Evolutionary conservation across 2,888 invertebrate genomes (phyloP), one percentile per base, ranked within the genome.

Genomic region (Eupithecia subumbrata): DNA sequence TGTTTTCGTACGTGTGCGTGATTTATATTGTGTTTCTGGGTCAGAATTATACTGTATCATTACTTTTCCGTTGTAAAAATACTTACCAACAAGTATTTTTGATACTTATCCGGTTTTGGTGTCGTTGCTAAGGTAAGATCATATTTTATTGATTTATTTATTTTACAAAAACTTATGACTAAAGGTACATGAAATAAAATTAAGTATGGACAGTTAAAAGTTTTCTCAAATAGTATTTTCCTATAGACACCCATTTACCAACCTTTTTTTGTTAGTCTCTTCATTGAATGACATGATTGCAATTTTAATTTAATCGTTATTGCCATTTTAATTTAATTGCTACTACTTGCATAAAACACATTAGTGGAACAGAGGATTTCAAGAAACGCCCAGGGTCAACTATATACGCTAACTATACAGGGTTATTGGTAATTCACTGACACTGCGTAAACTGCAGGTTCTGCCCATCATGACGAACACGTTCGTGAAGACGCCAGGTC

Each of bases 1-100:
- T 88, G 86, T 84, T 86, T 86, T 85, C 82, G 77, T 82, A 79
- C 78, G 80, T 79, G 30, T 60, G 43, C 71, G 45, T 37, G 37
- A n/a, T 22, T 66, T 45, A 71, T 67, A 67, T 25, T 70, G 60
- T 71, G 70, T 60, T 73, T 76, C 63, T 34, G 60, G 67, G 56
- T 67, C n/a, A 64, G 22, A 25, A n/a, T 40, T 68, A 45, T 43
- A 5, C 22, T 45, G 22, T 45, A n/a, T 45, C 14, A 22, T 68
- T 43, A 22, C 22, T 14, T 43, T 16, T 16, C 12, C n/a, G n/a
- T 16, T 45, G 40, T 37, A 40, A n/a, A 37, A n/a, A 40, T 40
- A 5, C 18, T 22, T 34, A 18, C 16, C 34, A 63, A 64, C 7
- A 16, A 52, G 16, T 34, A 34, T 30, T 64, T 30, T 64, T 30